Evolutionary conservation across 1,140 invertebrate species (phyloP), one percentile per base, ranked within the genome.

Genomic region (Centruroides sculpturatus): DNA sequence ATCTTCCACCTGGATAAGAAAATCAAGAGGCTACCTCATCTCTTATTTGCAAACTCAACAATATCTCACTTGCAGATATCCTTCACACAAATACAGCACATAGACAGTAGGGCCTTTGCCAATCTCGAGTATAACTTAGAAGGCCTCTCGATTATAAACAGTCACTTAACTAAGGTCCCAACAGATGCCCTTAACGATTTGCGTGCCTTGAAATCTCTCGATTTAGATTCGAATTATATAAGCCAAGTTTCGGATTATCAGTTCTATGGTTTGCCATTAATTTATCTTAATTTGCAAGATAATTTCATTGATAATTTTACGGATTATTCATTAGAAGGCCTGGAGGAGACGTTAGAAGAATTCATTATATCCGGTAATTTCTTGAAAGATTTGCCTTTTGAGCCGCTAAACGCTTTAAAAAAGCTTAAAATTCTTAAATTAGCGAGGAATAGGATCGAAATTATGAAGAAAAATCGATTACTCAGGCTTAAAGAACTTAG

Each of bases 281-380:
- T 83, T 55, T 89, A 89, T 71, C 74, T 94, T 5, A 90, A 86
- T 69, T 75, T 91, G 55, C 91, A 92, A 74, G 83, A 85, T 51
- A 92, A 92, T 74, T 81, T 83, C 66, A 83, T 89, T 69, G 85
- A 84, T 4, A 57, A 46, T 47, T 51, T 71, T 13, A 60, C 69
- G 5, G 88, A 91, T 69, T 84, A 88, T 70, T 87, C 85, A 1
- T 92, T 91, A 70, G 83, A 84, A 10, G 86, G 87, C 0, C 74
- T 90, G 46, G 90, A 91, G 71, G 79, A 82, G 57, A 84, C 83
- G 36, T 74, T 94, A 47, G 82, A 81, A 56, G 87, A 92, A 73
- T 77, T 94, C 56, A 86, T 89, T 73, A 76, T 93, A 35, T 84
- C 86, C 3, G 87, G 90, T 73, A 94, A 94, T 69, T 86, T 85